Evolutionary conservation across 2,888 invertebrate species (phyloP).

Genomic region (Alloscopus bannaensis): DNA sequence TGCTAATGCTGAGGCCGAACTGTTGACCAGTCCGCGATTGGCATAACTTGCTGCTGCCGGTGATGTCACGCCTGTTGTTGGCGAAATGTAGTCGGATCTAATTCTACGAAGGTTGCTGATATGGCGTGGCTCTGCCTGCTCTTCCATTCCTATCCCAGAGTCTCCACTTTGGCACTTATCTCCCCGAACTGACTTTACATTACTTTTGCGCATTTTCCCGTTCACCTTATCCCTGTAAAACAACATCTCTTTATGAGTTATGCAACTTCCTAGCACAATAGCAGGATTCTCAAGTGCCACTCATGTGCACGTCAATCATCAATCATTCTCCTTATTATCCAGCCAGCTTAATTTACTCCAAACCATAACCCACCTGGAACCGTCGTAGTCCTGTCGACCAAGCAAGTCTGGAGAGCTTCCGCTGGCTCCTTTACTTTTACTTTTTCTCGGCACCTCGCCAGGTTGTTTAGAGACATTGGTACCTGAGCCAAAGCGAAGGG

Average conservation of each 20-base stretch:
- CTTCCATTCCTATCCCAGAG: conserved; percentile 84
- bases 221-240: conserved; percentile 54
- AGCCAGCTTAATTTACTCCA: neutral
- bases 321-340: too few relatives aligned
- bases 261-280: too few relatives aligned
- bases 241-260: conserved; percentile 2
- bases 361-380: conserved; percentile 46
- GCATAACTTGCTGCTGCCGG: conserved; percentile 23
- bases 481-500: conserved; percentile 70
- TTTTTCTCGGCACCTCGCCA: conserved; percentile 48
- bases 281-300: too few relatives aligned
- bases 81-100: conserved; percentile 66
- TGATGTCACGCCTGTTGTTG: conserved; percentile 12
- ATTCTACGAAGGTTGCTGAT: conserved; percentile 63
- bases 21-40: conserved; percentile 35
- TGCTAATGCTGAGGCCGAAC: conserved; percentile 51
- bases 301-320: too few relatives aligned
- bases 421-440: conserved; percentile 62
- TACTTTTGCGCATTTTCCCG: conserved; percentile 82
- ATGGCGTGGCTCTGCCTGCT: conserved; percentile 43
- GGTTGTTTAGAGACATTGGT: conserved; percentile 60
- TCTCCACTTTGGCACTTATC: conserved; percentile 86
- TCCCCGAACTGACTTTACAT: conserved; percentile 82
- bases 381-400: conserved; percentile 53
- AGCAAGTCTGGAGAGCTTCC: conserved; percentile 72